A percentile compares a stretch with the other conserved stretches of the same genome.
Evolutionary conservation across 2,888 invertebrate genomes (phyloP).

Genomic region (Dryococelus australis): DNA sequence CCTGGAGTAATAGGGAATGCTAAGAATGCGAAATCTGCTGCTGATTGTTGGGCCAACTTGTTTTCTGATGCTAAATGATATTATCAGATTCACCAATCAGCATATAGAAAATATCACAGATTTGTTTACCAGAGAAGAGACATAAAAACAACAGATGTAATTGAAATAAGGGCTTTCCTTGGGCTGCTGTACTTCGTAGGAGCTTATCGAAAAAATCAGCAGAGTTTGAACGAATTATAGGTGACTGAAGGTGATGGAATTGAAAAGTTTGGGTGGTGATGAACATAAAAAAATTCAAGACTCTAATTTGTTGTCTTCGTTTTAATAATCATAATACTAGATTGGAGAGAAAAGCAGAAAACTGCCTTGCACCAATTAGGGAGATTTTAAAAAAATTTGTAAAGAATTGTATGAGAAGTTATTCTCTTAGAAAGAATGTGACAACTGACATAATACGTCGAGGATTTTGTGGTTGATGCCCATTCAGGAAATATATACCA

Average conservation of each 20-base stretch:
- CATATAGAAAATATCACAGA: slow-evolving; percentile 46
- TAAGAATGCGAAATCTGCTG: slow-evolving; percentile 28
- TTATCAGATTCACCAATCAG: slow-evolving; percentile 49
- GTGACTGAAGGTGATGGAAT: slow-evolving; percentile 48
- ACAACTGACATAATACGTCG: slow-evolving; percentile 40
- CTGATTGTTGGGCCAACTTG: slow-evolving; percentile 44
- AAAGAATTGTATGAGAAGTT: slow-evolving; percentile 50
- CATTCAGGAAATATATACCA: slow-evolving; percentile 52
- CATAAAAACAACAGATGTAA: neutral
- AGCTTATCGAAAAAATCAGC: slow-evolving; percentile 46
- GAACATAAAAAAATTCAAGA: slow-evolving; percentile 50
- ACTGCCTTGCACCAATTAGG: slow-evolving; percentile 50
- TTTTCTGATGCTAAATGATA: slow-evolving; percentile 46
- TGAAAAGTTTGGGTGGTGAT: slow-evolving; percentile 51
- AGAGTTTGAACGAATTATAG: slow-evolving; percentile 49
- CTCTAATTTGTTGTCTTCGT: slow-evolving; percentile 33
- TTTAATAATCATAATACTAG: neutral
- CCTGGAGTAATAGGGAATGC: slow-evolving; percentile 47
- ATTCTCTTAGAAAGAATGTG: slow-evolving; percentile 41
- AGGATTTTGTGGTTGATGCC: slow-evolving; percentile 47
- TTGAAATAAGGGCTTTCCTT: slow-evolving; percentile 3
- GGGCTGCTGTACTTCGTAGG: slow-evolving; percentile 50
- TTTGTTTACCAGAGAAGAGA: slow-evolving; percentile 42
- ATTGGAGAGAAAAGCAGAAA: slow-evolving; percentile 40
- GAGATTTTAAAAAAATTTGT: slow-evolving; percentile 52